These are phyloP conservation scores for Paragorgia papillata DNA, from an alignment of 92 coral and sea anemone genomes.

Conservation along the genomic window DNA sequence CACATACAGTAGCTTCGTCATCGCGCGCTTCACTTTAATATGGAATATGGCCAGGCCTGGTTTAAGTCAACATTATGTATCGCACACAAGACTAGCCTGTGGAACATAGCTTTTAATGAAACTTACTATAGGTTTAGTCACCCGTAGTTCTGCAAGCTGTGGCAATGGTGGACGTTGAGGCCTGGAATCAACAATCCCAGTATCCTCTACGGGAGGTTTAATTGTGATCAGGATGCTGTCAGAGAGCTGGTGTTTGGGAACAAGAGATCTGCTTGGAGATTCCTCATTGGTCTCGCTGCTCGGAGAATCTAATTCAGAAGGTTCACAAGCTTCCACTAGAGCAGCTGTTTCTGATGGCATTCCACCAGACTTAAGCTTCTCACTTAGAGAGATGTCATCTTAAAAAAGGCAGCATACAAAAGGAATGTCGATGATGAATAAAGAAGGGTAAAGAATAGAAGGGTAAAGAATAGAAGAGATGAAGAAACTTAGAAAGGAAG, in stretches of 20 bases:
- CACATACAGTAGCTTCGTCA: too few species aligned
- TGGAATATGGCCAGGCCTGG: too few species aligned
- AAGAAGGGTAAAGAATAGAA: neutral
- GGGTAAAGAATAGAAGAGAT: too few species aligned
- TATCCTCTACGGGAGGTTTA: constrained; percentile 12
- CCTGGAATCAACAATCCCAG: constrained; percentile 53
- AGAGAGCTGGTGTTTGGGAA: constrained; percentile 76
- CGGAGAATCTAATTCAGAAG: constrained; percentile 31
- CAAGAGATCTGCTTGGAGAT: constrained; percentile 48
- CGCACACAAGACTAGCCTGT: neutral
- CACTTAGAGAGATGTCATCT: constrained; percentile 74
- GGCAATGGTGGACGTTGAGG: constrained; percentile 75
- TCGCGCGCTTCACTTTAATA: too few species aligned
- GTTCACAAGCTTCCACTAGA: constrained; percentile 90
- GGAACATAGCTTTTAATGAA: neutral
- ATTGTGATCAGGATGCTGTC: constrained; percentile 29
- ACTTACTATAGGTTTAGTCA: neutral
- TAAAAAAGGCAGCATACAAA: too few species aligned
- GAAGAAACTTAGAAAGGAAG: too few species aligned
- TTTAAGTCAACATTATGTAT: too few species aligned
- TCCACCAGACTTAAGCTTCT: constrained; percentile 86
- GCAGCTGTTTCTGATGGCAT: constrained; percentile 91
- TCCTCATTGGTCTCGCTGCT: constrained; percentile 24
- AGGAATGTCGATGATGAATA: neutral
- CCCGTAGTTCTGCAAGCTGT: constrained; percentile 62